Evolutionary conservation across 2,797 vertebrate genomes (phyloP), one percentile per base, ranked within the genome.

Genomic region (Sebastes aleutianus): DNA sequence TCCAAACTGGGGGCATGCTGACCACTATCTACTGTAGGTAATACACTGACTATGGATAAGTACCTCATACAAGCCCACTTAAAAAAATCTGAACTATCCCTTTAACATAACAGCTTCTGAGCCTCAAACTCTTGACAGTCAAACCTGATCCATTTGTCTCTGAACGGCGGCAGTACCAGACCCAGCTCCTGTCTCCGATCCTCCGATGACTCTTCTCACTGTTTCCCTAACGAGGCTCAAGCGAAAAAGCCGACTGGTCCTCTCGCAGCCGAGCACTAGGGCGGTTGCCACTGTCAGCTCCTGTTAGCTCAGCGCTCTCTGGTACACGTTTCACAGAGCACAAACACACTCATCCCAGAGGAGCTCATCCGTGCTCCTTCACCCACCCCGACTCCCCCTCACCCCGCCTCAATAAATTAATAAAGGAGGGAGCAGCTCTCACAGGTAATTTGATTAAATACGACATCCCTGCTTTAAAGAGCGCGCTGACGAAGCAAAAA

Each of bases 381-480:
- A 76, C 76, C 76, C 72, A 63, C 70, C 80, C 63, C 47, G 31
- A 59, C 77, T 53, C 80, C 76, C 47, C 74, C 84, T 67, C 67
- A 79, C 72, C 70, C 70, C 78, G 59, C 84, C 74, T 81, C 89
- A 88, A 91, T 93, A 94, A 94, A 95, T 94, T 88, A 95, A 95
- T 95, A 94, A 94, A 95, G 91, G 90, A 83, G 88, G 93, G 87
- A 87, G 87, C 79, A 74, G 85, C 91, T 90, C 89, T 90, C 68
- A 62, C 88, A 94, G 93, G 93, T 96, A 95, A 96, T 95, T 90
- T 93, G 89, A 95, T 96, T 96, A 96, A 95, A 93, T 88, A 92
- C 80, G 91, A 94, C 94, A 95, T 91, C 89, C 93, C 87, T 82
- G 88, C 90, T 93, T 94, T 93, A 91, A 94, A 93, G 92, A 90